Evolutionary conservation across 2,888 invertebrate species (phyloP), one percentile per base, ranked within the genome.

Genomic region (Hirtodrosophila duncani): DNA sequence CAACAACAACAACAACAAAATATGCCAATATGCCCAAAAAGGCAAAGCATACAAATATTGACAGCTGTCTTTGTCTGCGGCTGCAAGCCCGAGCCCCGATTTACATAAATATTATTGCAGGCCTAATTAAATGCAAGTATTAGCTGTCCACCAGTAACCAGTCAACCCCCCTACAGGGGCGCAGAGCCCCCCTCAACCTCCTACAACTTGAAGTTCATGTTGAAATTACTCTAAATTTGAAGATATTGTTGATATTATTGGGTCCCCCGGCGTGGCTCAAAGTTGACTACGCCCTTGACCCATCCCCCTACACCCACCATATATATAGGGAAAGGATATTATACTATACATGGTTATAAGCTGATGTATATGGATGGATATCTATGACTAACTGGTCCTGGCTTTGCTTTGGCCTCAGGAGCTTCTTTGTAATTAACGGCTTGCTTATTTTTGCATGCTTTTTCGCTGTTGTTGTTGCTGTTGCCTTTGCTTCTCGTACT

Each of bases 91-190:
- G 67, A 66, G 50, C 45, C 67, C 60, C 63, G 79, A 77, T 75
- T 81, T 75, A 75, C 75, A 75, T 78, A 82, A 81, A 82, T 82
- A 82, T 82, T 82, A 70, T 81, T 82, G 74, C 66, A 82, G 81
- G 79, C 79, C 82, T 82, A 82, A 82, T 82, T 82, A 82, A 82
- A 79, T 70, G 79, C 69, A 69, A 81, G 71, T 72, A 78, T 68
- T 75, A 66, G 64, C 52, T 53, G 46, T 8, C 55, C 46, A 38
- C 38, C 33, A 18, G 42, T 38, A 63, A 55, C 38, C 36, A 41
- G n/a, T n/a, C 13, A 27, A 30, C 34, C 5, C 29, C 33, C 8
- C 10, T 1, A 5, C 9, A 1, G 31, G n/a, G n/a, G n/a, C n/a
- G n/a, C n/a, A n/a, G n/a, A n/a, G 6, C 2, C 3, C 20, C 13